phyloP scores from a whole-genome alignment of 2,888 invertebrate genomes.

The Agapostemon virescens region DNA sequence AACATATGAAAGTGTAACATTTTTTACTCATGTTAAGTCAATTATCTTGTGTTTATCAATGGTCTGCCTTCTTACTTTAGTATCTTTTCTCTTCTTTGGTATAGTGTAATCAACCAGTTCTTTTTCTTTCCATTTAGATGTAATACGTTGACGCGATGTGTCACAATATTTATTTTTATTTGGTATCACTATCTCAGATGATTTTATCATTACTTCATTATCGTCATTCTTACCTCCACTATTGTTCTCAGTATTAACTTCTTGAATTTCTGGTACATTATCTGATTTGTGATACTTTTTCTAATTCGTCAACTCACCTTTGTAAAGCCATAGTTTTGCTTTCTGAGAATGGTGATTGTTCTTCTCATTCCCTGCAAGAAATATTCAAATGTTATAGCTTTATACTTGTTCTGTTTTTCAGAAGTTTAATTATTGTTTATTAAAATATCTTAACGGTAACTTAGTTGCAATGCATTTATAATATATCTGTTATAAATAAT shows the following conservation, averaged over 20 bases:
- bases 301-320: conserved; percentile 44
- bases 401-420: not conserved
- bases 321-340: conserved; percentile 37
- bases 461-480: too few relatives aligned
- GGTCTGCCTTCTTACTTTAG: not conserved
- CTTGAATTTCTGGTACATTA: not conserved
- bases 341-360: conserved; percentile 28
- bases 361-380: conserved; percentile 38
- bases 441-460: too few relatives aligned
- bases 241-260: not conserved
- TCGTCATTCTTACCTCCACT: not conserved
- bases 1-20: conserved; percentile 2
- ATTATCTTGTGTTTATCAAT: not conserved
- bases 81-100: conserved; percentile 27
- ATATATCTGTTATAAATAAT: too few relatives aligned
- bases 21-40: conserved; percentile 40
- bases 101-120: conserved; percentile 14
- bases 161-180: conserved; percentile 7
- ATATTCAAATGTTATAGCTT: not conserved
- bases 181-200: not conserved
- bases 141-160: not conserved
- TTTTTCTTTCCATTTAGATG: conserved; percentile 17
- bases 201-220: not conserved
- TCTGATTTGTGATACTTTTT: conserved; percentile 31
- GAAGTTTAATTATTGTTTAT: not conserved